These are phyloP conservation scores for Temnothorax longispinosus DNA, from an alignment of 1,140 invertebrate species.

Conservation along the genomic window DNA sequence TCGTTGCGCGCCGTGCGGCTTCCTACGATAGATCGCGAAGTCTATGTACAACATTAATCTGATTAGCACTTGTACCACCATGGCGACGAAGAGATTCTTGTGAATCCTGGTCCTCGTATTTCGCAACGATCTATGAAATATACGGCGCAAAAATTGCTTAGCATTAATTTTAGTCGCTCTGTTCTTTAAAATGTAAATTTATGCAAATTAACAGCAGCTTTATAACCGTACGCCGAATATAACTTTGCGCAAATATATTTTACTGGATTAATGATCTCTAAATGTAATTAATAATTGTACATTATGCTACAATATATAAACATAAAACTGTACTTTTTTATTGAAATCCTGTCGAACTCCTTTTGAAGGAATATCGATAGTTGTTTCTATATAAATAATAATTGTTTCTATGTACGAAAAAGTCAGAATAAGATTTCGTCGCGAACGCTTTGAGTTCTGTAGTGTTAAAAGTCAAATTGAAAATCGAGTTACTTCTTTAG, in stretches of 20 bases:
- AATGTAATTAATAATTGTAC: neutral
- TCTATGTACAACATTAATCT: constrained; percentile 94
- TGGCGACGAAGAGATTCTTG: constrained; percentile 94
- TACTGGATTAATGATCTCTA: neutral
- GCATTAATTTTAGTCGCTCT: neutral
- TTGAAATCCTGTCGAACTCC: neutral
- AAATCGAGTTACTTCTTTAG: neutral
- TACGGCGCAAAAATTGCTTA: neutral
- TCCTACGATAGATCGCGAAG: constrained; percentile 87
- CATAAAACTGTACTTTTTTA: neutral
- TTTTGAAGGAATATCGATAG: neutral
- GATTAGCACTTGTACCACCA: constrained; percentile 94
- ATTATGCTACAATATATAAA: neutral
- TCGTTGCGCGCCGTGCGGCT: constrained; percentile 76
- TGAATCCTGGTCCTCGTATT: constrained; percentile 96
- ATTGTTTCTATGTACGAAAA: neutral
- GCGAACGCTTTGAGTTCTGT: neutral
- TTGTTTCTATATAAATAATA: neutral
- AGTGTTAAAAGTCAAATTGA: neutral
- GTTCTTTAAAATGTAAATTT: neutral
- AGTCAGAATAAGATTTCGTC: neutral
- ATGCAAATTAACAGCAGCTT: neutral
- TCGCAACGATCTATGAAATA: constrained; percentile 88
- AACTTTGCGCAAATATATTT: neutral
- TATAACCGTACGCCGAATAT: neutral